phyloP scores from a whole-genome alignment of 2,797 vertebrate species.

The Phataginus tetradactyla region DNA sequence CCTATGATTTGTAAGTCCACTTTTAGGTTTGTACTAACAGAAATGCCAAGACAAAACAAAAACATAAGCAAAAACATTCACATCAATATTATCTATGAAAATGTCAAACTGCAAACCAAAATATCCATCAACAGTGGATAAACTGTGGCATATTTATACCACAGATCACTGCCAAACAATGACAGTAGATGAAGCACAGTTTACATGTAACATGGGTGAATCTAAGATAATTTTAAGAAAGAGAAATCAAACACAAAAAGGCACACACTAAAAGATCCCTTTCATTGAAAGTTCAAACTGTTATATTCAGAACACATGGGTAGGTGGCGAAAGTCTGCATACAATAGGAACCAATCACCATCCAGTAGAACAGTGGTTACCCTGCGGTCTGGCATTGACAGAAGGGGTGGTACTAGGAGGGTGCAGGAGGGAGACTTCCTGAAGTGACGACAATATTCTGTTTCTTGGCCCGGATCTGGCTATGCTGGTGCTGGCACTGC shows the following conservation, averaged over 20 bases:
- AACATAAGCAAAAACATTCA: neutral
- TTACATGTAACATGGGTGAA: neutral
- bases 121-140: neutral
- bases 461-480: neutral
- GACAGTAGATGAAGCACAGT: neutral
- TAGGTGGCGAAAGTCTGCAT: neutral
- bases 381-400: neutral
- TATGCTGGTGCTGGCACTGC: neutral
- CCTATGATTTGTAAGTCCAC: neutral
- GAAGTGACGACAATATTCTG: neutral
- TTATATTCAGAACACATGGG: neutral
- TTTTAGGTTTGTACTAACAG: neutral
- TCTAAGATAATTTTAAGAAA: slow-evolving; percentile 3
- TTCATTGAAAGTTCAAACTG: neutral
- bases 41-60: slow-evolving; percentile 14
- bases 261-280: neutral
- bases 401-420: neutral
- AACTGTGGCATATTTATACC: neutral
- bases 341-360: neutral
- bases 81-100: neutral
- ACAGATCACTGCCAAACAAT: neutral
- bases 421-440: neutral
- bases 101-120: neutral
- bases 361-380: neutral
- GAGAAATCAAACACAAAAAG: neutral